Conservation (phyloP, 1,140 invertebrate genomes). For the Cotesia chilonis region DNA sequence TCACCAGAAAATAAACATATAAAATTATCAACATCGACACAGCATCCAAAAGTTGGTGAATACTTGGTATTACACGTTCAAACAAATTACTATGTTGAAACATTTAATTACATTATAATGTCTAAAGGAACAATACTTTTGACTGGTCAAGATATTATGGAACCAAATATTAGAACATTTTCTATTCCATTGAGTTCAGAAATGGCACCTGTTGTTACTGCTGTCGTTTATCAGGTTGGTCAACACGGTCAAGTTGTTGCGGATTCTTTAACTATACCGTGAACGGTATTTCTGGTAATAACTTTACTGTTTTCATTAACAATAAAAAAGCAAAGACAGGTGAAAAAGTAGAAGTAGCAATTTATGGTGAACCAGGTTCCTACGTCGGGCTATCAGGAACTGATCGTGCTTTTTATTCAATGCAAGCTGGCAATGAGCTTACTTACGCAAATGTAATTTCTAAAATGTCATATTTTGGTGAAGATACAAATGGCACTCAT, state of each 20-base stretch:
- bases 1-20: conserved; percentile 88
- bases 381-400: conserved; percentile 90
- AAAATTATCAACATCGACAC: conserved; percentile 87
- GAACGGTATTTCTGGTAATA: conserved; percentile 91
- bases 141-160: conserved; percentile 76
- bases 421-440: conserved; percentile 93
- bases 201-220: conserved; percentile 92
- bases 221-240: conserved; percentile 88
- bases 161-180: conserved; percentile 84
- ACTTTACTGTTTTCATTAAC: conserved; percentile 90
- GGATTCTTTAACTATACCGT: conserved; percentile 93
- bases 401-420: conserved; percentile 86
- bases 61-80: conserved; percentile 95
- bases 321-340: conserved; percentile 92
- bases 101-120: conserved; percentile 90
- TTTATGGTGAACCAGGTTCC: conserved; percentile 90
- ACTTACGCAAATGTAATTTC: conserved; percentile 88
- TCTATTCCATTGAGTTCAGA: conserved; percentile 88
- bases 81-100: conserved; percentile 88
- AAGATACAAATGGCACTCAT: conserved; percentile 84
- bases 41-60: conserved; percentile 86
- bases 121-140: conserved; percentile 85
- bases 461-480: conserved; percentile 88
- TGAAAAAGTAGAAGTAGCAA: conserved; percentile 89
- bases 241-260: conserved; percentile 85